Evolutionary conservation across 2,797 vertebrate genomes (phyloP), one percentile per base, ranked within the genome.

Genomic region (Sebastes steindachneri): DNA sequence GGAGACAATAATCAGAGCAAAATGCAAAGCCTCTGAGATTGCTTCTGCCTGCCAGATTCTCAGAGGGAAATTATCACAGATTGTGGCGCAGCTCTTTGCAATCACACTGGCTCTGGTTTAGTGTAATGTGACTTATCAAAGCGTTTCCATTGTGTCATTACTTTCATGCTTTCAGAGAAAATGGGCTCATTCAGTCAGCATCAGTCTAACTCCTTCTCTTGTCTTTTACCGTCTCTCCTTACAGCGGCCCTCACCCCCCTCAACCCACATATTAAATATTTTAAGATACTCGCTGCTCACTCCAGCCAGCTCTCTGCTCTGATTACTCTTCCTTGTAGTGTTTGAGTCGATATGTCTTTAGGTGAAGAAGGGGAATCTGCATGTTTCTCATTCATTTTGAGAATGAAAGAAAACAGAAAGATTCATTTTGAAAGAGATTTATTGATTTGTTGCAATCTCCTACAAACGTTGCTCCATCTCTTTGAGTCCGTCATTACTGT

Each of bases 131-230:
- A 91, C 87, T 88, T 89, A 90, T 93, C 90, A 82, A 89, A 93
- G 80, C 76, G 65, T 90, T 90, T 86, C 90, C 84, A 91, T 85
- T 90, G 89, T 94, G 85, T 92, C 89, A 91, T 93, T 91, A 92
- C 88, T 92, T 92, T 80, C 80, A 83, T 68, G 73, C 87, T 87
- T 78, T 90, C 78, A 83, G 72, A 79, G 88, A 87, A 93, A 91
- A 93, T 75, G 80, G 83, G 73, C 92, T 89, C 88, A 90, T 86
- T 91, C 80, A 85, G 73, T 88, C 85, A 74, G 75, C 65, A 90
- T 90, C 87, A 83, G 76, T 90, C 66, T 17, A 57, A 79, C 72
- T 75, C 68, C 23, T 59, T 75, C 71, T 76, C 86, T 87, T 74
- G 73, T 88, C 83, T 86, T 26, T 77, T 54, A 59, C 11, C 5